These are phyloP conservation scores for Nemapogon koenigi DNA, from an alignment of 2,888 invertebrate genomes.

Conservation along the genomic window DNA sequence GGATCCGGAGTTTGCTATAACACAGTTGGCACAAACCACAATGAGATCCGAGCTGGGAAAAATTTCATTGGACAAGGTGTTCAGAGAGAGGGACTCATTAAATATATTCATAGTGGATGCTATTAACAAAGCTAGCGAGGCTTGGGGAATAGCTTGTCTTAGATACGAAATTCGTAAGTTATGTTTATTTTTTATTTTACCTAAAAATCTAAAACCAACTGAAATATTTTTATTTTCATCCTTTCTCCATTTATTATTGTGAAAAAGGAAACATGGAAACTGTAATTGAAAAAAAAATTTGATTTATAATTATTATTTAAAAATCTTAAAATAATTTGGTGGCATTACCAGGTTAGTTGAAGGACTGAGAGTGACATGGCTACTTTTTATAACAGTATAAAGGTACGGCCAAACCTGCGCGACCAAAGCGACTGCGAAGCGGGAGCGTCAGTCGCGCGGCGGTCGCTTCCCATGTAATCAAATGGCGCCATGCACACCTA, in stretches of 20 bases:
- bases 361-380: too few relatives aligned
- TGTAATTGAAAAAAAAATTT: not conserved
- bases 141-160: slow-evolving; percentile 97
- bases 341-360: too few relatives aligned
- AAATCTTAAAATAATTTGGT: not conserved
- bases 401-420: too few relatives aligned
- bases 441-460: too few relatives aligned
- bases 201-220: not conserved
- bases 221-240: not conserved
- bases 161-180: slow-evolving; percentile 69
- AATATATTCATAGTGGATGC: slow-evolving; percentile 95
- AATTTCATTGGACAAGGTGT: slow-evolving; percentile 95
- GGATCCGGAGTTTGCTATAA: slow-evolving; percentile 99
- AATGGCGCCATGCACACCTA: too few relatives aligned
- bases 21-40: slow-evolving; percentile 98
- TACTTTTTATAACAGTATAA: too few relatives aligned
- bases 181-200: not conserved
- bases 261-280: not conserved
- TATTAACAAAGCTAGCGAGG: slow-evolving; percentile 97
- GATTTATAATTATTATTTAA: not conserved
- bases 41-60: slow-evolving; percentile 99
- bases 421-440: too few relatives aligned
- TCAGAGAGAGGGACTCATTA: slow-evolving; percentile 93
- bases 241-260: not conserved
- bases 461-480: too few relatives aligned